Conservation (phyloP, 1,140 invertebrate genomes). For the Heliconius eleuchia region DNA sequence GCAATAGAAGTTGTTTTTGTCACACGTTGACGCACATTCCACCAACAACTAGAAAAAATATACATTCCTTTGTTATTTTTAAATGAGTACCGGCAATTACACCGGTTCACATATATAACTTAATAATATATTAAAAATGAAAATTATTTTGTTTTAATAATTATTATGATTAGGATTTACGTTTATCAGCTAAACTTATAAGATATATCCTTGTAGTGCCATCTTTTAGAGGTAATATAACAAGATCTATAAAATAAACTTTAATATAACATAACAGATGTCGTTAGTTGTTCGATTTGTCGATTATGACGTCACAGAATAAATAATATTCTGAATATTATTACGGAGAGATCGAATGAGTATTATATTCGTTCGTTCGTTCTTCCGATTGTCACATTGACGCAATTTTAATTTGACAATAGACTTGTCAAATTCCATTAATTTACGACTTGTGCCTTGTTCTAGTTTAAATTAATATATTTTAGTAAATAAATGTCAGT, state of each 20-base stretch:
- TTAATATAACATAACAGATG: slow-evolving; percentile 1
- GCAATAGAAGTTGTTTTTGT: too few species aligned
- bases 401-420: slow-evolving; percentile 7
- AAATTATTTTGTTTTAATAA: neutral
- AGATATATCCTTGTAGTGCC: neutral
- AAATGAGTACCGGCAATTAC: neutral
- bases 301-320: neutral
- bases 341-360: too few species aligned
- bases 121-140: neutral
- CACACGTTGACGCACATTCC: too few species aligned
- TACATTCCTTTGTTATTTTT: neutral
- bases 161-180: neutral
- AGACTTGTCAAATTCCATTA: slow-evolving; percentile 25
- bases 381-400: slow-evolving; percentile 26
- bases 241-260: neutral
- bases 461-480: slow-evolving; percentile 14
- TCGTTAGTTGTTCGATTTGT: neutral
- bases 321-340: neutral
- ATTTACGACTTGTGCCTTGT: slow-evolving; percentile 28
- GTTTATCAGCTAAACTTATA: neutral
- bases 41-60: neutral
- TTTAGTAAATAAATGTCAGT: slow-evolving; percentile 26
- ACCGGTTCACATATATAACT: neutral
- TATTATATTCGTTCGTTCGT: slow-evolving; percentile 14
- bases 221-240: neutral